phyloP scores from a whole-genome alignment of 2,888 invertebrate species.

The Torymus texanus region DNA sequence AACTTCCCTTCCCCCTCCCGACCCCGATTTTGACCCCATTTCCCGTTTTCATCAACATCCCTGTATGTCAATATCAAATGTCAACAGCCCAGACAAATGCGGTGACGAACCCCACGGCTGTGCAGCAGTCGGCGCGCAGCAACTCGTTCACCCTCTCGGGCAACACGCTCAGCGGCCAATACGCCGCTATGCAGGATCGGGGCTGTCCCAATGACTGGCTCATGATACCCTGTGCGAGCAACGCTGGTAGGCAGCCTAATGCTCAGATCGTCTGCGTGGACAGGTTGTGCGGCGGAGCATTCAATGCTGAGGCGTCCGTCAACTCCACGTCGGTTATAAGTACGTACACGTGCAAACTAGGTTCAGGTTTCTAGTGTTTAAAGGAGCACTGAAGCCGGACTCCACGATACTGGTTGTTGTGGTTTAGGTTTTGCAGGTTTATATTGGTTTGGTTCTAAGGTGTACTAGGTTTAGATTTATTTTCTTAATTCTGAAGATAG shows the following conservation, averaged over 20 bases:
- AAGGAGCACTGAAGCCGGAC: neutral
- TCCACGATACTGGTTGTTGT: neutral
- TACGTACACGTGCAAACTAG: slow-evolving; percentile 74
- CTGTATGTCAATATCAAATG: no score
- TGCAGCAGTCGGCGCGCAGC: slow-evolving; percentile 69
- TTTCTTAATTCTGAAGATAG: no score
- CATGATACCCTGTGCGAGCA: slow-evolving; percentile 85
- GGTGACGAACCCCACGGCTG: neutral
- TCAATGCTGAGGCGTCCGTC: slow-evolving; percentile 82
- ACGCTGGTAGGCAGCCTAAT: slow-evolving; percentile 79
- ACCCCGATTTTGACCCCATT: no score
- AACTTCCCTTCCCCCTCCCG: no score
- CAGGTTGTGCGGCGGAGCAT: slow-evolving; percentile 88
- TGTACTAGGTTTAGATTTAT: no score
- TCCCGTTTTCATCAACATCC: no score
- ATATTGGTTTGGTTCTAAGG: no score
- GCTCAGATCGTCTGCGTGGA: slow-evolving; percentile 84
- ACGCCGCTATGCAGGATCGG: slow-evolving; percentile 81
- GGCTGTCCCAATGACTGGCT: slow-evolving; percentile 88
- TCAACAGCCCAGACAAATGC: slow-evolving; percentile 13
- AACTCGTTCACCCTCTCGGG: slow-evolving; percentile 87
- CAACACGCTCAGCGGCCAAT: slow-evolving; percentile 83
- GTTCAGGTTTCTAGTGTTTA: neutral
- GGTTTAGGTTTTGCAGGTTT: neutral
- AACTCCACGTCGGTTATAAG: slow-evolving; percentile 83